phyloP scores from a whole-genome alignment of 2,113 vertebrate genomes.

The Sinocyclocheilus anophthalmus region DNA sequence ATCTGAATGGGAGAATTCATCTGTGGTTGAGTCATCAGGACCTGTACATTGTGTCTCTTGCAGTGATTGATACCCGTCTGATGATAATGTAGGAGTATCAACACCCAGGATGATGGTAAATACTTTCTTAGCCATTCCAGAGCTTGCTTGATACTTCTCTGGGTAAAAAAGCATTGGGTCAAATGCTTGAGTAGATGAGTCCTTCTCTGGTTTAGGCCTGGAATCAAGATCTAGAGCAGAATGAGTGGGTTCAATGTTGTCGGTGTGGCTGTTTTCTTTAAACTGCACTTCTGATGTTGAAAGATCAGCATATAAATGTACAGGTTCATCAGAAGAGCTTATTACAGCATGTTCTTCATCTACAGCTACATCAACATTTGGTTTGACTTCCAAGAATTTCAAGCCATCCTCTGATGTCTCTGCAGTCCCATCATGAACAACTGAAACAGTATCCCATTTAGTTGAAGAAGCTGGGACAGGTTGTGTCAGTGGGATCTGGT shows the following conservation, averaged over 20 bases:
- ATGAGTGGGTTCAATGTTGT: neutral
- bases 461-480: neutral
- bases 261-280: neutral
- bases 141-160: neutral
- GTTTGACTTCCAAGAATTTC: conserved; percentile 2
- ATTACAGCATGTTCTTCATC: neutral
- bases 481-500: too few species aligned
- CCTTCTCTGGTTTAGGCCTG: neutral
- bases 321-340: neutral
- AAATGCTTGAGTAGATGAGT: neutral
- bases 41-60: neutral
- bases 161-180: neutral
- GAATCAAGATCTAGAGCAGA: neutral
- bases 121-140: conserved; percentile 38
- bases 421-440: neutral
- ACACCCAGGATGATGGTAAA: conserved; percentile 45
- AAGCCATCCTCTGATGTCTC: neutral
- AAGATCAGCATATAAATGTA: neutral
- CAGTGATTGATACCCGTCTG: neutral
- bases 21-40: neutral
- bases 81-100: conserved; percentile 3
- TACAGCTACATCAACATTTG: neutral
- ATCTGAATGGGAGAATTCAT: neutral
- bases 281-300: neutral
- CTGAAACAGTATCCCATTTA: neutral